phyloP scores from a whole-genome alignment of 2,888 invertebrate genomes.

The Andrena minutula region DNA sequence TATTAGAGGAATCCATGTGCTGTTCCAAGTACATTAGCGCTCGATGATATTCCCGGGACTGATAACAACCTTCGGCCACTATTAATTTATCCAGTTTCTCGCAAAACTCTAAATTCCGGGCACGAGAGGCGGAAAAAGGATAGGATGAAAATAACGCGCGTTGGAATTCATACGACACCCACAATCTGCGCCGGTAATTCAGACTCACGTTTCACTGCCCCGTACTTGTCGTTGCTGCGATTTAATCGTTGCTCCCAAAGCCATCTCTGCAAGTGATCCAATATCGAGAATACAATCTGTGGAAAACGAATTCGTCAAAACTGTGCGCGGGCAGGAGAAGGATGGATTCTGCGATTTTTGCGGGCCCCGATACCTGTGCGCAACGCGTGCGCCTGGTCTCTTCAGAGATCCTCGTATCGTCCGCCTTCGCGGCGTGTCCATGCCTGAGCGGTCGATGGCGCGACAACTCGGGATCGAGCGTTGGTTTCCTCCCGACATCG shows the following conservation, averaged over 20 bases:
- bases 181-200: too few relatives aligned
- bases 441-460: constrained; percentile 77
- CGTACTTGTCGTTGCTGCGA: constrained; percentile 72
- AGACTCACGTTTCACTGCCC: constrained; percentile 72
- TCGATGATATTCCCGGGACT: constrained; percentile 91
- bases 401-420: constrained; percentile 78
- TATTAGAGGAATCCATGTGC: constrained; percentile 87
- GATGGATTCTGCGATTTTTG: too few relatives aligned
- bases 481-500: constrained; percentile 76
- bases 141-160: too few relatives aligned
- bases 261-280: constrained; percentile 93
- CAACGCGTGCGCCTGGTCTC: constrained; percentile 82
- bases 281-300: constrained; percentile 88
- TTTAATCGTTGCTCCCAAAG: constrained; percentile 84
- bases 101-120: constrained; percentile 80
- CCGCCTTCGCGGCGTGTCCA: constrained; percentile 66
- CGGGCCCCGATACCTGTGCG: too few relatives aligned
- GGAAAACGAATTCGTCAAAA: too few relatives aligned
- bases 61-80: constrained; percentile 91
- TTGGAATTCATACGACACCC: constrained; percentile 6
- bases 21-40: constrained; percentile 91
- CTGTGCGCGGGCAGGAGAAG: too few relatives aligned
- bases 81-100: constrained; percentile 88
- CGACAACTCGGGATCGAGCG: constrained; percentile 77
- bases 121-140: not conserved